These are phyloP conservation scores for Trichomalopsis sarcophagae DNA, from an alignment of 1,140 invertebrate species.

Conservation along the genomic window DNA sequence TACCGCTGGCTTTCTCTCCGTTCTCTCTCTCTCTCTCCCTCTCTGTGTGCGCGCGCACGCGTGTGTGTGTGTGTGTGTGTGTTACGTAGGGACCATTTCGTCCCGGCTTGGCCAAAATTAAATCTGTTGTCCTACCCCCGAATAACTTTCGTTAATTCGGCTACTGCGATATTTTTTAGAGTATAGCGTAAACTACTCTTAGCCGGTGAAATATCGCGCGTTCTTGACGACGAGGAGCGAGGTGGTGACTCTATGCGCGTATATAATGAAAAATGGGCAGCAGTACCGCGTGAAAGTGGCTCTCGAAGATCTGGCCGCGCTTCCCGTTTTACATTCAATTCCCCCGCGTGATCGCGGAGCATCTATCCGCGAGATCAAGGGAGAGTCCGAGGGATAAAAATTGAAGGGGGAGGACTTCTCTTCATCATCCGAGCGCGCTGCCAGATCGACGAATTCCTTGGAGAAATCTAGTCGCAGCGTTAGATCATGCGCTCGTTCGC, in stretches of 20 bases:
- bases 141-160: constrained; percentile 27
- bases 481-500: constrained; percentile 59
- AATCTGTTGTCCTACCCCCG: constrained; percentile 9
- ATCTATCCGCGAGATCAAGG: not conserved
- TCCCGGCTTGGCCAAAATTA: constrained; percentile 34
- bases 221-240: not conserved
- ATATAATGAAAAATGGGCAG: constrained; percentile 41
- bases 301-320: not conserved
- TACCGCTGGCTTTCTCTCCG: not conserved
- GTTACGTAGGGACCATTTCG: constrained; percentile 9
- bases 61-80: not conserved
- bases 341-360: constrained; percentile 52
- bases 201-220: constrained; percentile 1
- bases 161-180: not conserved
- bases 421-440: constrained; percentile 27
- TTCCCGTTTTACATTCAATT: constrained; percentile 58
- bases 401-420: constrained; percentile 14
- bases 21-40: not conserved
- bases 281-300: constrained; percentile 25
- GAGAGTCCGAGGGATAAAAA: constrained; percentile 36
- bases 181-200: not conserved
- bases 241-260: not conserved
- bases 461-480: constrained; percentile 67
- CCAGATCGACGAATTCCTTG: constrained; percentile 59
- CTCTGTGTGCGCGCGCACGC: too few species aligned